Evolutionary conservation across 2,113 vertebrate species (phyloP), one percentile per base, ranked within the genome.

Genomic region (Vulpes vulpes): DNA sequence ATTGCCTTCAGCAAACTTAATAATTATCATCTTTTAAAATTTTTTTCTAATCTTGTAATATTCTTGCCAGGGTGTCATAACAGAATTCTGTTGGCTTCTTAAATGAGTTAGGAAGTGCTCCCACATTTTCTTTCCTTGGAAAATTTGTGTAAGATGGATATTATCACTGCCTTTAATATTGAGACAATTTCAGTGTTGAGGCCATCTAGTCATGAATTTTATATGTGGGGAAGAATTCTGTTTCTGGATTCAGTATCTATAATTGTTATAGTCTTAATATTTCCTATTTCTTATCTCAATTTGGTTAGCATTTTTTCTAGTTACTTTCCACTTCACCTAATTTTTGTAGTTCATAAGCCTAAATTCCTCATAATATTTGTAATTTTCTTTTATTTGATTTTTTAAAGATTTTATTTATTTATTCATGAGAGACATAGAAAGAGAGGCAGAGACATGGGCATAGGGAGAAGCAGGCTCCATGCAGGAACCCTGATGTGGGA

Each of bases 1-100:
- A 30, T 92, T 86, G 0, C 81, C 53, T 93, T 88, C 25, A 82
- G 49, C 14, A 94, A 82, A 74, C 14, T 85, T 89, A 67, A 53
- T 55, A 38, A 73, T 91, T 93, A 27, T 85, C 17, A 79, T 0
- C 16, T 91, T 49, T 78, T 7, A 85, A 38, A 89, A 74, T 4
- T 95, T 62, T 7, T 95, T 62, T 86, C 43, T 89, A 22, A 51
- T 76, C 3, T 88, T 83, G 5, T 88, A 55, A 62, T 76, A 93
- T 69, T 15, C 55, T 96, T 86, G 11, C 3, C 10, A 90, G 27
- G 7, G 17, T 82, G 89, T 95, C 38, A 65, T 64, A 57, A 55
- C 60, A 83, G 22, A 78, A 79, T 87, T 87, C 32, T 83, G 14
- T 88, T 84, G 35, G 6, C 27, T 97, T 94, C 60, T 78, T 67